phyloP scores from a whole-genome alignment of 2,888 invertebrate genomes.

The Mythimna pallens region DNA sequence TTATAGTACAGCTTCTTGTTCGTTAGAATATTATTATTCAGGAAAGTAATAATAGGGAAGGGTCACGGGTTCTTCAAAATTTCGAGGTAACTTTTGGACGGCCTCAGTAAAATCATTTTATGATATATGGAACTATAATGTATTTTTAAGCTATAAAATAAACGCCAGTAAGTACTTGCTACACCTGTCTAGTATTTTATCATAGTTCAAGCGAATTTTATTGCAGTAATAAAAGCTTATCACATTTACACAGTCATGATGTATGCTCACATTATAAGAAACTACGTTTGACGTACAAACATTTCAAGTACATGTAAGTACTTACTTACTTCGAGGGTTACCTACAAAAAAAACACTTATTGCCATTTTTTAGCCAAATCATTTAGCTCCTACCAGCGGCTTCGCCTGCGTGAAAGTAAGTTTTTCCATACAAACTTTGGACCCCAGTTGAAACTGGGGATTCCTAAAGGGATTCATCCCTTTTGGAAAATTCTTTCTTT shows the following conservation, averaged over 20 bases:
- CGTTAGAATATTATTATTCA: slow-evolving; percentile 49
- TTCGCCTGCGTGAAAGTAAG: no score
- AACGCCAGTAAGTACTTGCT: slow-evolving; percentile 8
- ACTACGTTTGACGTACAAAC: background rate
- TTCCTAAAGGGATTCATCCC: no score
- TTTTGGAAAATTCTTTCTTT: no score
- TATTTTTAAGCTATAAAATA: slow-evolving; percentile 21
- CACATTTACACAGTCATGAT: slow-evolving; percentile 26
- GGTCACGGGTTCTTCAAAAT: background rate
- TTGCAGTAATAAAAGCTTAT: slow-evolving; percentile 37
- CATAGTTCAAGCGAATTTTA: slow-evolving; percentile 24
- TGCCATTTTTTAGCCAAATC: no score
- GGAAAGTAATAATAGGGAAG: background rate
- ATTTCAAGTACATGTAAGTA: background rate
- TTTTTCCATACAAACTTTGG: no score
- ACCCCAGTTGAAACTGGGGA: no score
- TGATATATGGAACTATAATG: slow-evolving; percentile 4
- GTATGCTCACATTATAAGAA: background rate
- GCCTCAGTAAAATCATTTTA: background rate
- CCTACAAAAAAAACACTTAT: no score
- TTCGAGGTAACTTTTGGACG: background rate
- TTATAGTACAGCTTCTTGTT: slow-evolving; percentile 64
- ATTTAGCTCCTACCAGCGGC: no score
- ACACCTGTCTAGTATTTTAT: slow-evolving; percentile 28
- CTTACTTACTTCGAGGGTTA: no score